phyloP scores from a whole-genome alignment of 2,888 invertebrate species.

The Meloe dianella region DNA sequence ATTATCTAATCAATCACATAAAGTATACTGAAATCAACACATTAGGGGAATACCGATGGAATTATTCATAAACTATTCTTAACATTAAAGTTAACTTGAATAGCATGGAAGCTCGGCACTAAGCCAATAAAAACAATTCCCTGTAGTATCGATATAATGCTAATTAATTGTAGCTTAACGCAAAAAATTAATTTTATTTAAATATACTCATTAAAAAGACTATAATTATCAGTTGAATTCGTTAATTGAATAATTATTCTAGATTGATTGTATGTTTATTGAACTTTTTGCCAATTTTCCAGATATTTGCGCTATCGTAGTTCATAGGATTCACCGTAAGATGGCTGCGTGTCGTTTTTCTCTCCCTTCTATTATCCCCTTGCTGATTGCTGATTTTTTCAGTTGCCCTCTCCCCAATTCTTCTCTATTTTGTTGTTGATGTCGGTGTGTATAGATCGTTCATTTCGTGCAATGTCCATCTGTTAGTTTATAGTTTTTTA shows the following conservation, averaged over 20 bases:
- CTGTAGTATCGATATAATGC: neutral
- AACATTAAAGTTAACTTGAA: no score
- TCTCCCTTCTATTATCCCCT: neutral
- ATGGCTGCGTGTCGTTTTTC: neutral
- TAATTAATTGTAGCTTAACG: neutral
- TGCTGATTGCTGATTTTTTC: neutral
- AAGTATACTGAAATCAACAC: no score
- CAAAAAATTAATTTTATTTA: no score
- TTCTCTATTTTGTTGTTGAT: conserved; percentile 34
- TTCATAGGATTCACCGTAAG: neutral
- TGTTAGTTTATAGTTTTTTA: conserved; percentile 29
- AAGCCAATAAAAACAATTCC: neutral
- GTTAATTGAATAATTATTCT: neutral
- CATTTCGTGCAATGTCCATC: conserved; percentile 27
- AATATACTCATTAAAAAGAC: no score
- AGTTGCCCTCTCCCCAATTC: conserved; percentile 1
- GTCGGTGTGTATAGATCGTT: conserved; percentile 30
- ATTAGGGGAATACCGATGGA: no score
- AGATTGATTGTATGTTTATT: neutral
- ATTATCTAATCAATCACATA: no score
- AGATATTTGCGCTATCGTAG: neutral
- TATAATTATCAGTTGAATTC: no score
- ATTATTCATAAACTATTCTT: no score
- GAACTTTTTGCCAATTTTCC: neutral
- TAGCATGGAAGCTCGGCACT: no score